Percentiles rank a stretch among this genome's conserved stretches.
phyloP scores from a whole-genome alignment of 1,140 invertebrate genomes.

The Leptinotarsa undecemlineata region DNA sequence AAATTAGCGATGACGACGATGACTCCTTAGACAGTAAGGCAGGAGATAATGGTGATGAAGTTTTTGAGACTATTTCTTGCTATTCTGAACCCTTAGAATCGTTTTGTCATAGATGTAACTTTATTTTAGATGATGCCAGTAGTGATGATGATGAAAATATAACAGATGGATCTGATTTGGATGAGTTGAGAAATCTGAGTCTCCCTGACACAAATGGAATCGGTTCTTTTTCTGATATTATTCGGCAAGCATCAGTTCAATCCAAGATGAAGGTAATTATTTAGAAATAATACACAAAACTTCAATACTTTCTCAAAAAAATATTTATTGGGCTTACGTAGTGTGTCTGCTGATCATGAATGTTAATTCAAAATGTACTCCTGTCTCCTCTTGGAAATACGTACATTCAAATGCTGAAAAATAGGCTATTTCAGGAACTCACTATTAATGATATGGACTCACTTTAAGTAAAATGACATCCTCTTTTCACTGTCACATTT shows the following conservation, averaged over 20 bases:
- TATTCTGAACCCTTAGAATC: neutral
- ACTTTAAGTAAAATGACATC: no score
- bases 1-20: constrained; percentile 72
- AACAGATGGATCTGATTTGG: constrained; percentile 55
- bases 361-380: no score
- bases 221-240: constrained; percentile 59
- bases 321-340: no score
- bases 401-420: no score
- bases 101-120: no score
- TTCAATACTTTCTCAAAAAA: neutral
- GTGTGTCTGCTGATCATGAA: no score
- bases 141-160: constrained; percentile 51
- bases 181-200: constrained; percentile 51
- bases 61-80: neutral
- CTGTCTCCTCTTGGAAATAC: no score
- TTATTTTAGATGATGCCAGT: constrained; percentile 50
- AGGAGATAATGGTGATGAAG: constrained; percentile 52
- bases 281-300: neutral
- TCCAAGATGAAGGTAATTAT: constrained; percentile 34
- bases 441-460: no score
- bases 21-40: constrained; percentile 63
- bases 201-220: constrained; percentile 43
- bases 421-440: no score
- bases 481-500: no score
- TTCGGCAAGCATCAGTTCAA: constrained; percentile 58